phyloP scores from a whole-genome alignment of 2,888 invertebrate species.

The Poecilobothrus nobilitatus region DNA sequence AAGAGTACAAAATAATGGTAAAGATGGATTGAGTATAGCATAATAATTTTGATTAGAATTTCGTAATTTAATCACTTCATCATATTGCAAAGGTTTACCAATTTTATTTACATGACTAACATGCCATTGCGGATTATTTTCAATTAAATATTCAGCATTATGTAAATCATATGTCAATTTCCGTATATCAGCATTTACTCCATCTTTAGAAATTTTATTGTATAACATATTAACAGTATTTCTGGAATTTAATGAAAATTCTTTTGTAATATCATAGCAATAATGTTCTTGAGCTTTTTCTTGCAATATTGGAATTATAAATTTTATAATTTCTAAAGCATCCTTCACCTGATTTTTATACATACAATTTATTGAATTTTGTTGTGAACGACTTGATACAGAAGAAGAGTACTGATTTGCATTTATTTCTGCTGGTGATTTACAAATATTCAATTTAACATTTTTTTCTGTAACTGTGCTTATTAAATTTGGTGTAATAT shows the following conservation, averaged over 20 bases:
- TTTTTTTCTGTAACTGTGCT: constrained; percentile 39
- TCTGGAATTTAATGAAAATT: constrained; percentile 54
- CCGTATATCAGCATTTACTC: constrained; percentile 16
- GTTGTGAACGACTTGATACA: not conserved
- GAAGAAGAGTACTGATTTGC: constrained; percentile 15
- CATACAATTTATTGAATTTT: constrained; percentile 51
- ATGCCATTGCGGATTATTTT: constrained; percentile 66
- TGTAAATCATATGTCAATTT: constrained; percentile 43
- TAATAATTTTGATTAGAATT: constrained; percentile 30
- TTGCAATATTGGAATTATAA: constrained; percentile 57
- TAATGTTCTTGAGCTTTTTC: constrained; percentile 44
- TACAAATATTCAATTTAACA: constrained; percentile 49
- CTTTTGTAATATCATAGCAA: constrained; percentile 38
- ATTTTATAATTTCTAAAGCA: constrained; percentile 56
- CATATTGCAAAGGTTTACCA: constrained; percentile 42
- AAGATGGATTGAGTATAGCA: constrained; percentile 34
- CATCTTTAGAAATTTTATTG: constrained; percentile 14
- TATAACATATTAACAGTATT: constrained; percentile 53
- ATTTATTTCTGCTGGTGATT: constrained; percentile 40
- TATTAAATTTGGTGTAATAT: constrained; percentile 43
- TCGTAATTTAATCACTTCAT: constrained; percentile 44
- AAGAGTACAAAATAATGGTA: constrained; percentile 38
- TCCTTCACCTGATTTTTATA: constrained; percentile 52
- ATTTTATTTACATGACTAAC: constrained; percentile 50
- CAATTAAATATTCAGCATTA: constrained; percentile 59